Conservation (phyloP, 2,797 vertebrate genomes). For the Danio kyathit region DNA sequence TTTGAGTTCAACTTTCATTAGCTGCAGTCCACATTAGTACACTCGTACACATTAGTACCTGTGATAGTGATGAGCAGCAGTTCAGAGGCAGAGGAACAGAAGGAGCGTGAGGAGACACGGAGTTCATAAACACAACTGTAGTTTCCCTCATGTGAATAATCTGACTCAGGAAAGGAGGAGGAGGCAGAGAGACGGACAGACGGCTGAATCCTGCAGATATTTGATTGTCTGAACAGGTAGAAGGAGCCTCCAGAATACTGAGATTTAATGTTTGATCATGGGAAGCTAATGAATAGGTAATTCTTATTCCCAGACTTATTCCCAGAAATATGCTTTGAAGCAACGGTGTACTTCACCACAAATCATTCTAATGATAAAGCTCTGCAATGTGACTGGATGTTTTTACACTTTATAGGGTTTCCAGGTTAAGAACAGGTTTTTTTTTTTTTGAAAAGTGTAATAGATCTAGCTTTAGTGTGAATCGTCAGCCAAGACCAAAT, state of each 20-base stretch:
- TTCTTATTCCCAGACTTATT: conserved; percentile 24
- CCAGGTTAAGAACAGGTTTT: conserved; percentile 1
- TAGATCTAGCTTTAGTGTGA: conserved; percentile 32
- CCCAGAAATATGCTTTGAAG: conserved; percentile 12
- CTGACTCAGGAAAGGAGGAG: conserved; percentile 66
- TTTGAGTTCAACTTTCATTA: too few relatives aligned
- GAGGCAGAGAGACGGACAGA: conserved; percentile 66
- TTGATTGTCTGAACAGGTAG: too few relatives aligned
- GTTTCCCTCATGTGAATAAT: conserved; percentile 65
- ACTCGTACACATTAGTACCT: not conserved
- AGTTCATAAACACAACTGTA: conserved; percentile 72
- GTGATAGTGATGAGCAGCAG: not conserved
- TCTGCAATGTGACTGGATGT: conserved; percentile 16
- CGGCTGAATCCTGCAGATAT: conserved; percentile 31
- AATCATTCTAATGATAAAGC: conserved; percentile 3
- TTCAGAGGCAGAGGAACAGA: not conserved
- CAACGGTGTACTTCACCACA: conserved; percentile 1
- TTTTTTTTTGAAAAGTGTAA: conserved; percentile 21
- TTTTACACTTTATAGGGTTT: conserved; percentile 14
- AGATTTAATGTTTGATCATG: conserved; percentile 26
- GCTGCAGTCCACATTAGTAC: not conserved
- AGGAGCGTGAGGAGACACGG: conserved; percentile 66
- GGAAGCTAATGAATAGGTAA: conserved; percentile 19
- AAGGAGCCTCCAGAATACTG: too few relatives aligned
- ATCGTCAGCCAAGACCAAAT: conserved; percentile 42